These are phyloP conservation scores for Phortica magna DNA, from an alignment of 2,888 invertebrate species.

Conservation along the genomic window DNA sequence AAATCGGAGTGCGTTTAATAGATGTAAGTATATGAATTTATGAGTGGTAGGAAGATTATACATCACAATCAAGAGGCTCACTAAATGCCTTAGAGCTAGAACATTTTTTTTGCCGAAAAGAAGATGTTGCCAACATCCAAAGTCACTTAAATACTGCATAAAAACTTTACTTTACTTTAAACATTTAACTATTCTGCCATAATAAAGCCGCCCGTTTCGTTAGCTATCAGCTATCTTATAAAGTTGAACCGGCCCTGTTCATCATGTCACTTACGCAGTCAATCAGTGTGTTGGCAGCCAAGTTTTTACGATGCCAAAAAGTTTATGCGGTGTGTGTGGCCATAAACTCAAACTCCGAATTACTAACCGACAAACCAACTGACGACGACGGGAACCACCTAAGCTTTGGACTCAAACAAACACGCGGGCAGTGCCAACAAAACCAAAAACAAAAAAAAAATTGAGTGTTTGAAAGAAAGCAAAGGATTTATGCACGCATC, in stretches of 20 bases:
- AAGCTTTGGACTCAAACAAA: neutral
- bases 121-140: too few species aligned
- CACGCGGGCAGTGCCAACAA: slow-evolving; percentile 44
- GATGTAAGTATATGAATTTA: too few species aligned
- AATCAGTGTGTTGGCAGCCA: slow-evolving; percentile 21
- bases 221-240: too few species aligned
- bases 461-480: neutral
- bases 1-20: too few species aligned
- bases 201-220: too few species aligned
- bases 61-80: too few species aligned
- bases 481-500: slow-evolving; percentile 20
- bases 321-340: slow-evolving; percentile 61
- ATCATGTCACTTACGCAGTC: neutral
- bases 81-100: too few species aligned
- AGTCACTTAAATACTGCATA: too few species aligned
- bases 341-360: slow-evolving; percentile 45
- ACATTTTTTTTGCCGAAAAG: too few species aligned
- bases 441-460: slow-evolving; percentile 33
- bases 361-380: slow-evolving; percentile 47
- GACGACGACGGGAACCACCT: slow-evolving; percentile 12
- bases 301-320: slow-evolving; percentile 62
- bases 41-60: too few species aligned
- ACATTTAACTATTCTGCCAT: too few species aligned
- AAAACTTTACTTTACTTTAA: too few species aligned
- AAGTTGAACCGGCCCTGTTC: neutral